phyloP scores from a whole-genome alignment of 1,140 invertebrate species.

The Acromyrmex heyeri region DNA sequence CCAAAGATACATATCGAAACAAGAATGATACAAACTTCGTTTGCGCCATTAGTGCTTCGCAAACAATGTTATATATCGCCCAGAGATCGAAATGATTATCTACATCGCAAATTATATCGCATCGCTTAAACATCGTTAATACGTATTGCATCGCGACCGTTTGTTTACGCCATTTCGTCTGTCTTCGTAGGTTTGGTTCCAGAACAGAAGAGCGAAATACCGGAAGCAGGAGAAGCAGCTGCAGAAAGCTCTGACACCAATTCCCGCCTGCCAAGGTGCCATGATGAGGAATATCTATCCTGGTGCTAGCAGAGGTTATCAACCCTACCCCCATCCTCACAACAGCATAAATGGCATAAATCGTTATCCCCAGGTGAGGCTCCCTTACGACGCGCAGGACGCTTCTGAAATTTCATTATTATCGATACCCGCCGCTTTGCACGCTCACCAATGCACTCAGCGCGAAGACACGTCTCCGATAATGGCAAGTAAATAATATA shows the following conservation, averaged over 20 bases:
- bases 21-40: neutral
- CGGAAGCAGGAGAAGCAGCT: slow-evolving; percentile 99
- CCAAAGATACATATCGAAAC: neutral
- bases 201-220: slow-evolving; percentile 99
- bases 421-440: slow-evolving; percentile 63
- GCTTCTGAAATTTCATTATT: slow-evolving; percentile 64
- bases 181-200: slow-evolving; percentile 95
- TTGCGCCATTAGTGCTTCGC: neutral
- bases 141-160: neutral
- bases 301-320: slow-evolving; percentile 93
- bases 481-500: slow-evolving; percentile 56
- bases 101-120: neutral
- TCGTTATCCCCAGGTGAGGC: slow-evolving; percentile 95
- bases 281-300: slow-evolving; percentile 99
- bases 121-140: slow-evolving; percentile 6
- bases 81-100: slow-evolving; percentile 1
- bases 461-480: slow-evolving; percentile 44
- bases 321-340: slow-evolving; percentile 95
- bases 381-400: slow-evolving; percentile 58
- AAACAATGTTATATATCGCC: neutral
- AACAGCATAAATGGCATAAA: slow-evolving; percentile 95
- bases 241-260: slow-evolving; percentile 96
- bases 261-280: slow-evolving; percentile 97
- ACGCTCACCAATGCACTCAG: slow-evolving; percentile 51
- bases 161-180: slow-evolving; percentile 33